These are phyloP conservation scores for Spilarctia lutea DNA, from an alignment of 2,888 invertebrate genomes.

Conservation along the genomic window DNA sequence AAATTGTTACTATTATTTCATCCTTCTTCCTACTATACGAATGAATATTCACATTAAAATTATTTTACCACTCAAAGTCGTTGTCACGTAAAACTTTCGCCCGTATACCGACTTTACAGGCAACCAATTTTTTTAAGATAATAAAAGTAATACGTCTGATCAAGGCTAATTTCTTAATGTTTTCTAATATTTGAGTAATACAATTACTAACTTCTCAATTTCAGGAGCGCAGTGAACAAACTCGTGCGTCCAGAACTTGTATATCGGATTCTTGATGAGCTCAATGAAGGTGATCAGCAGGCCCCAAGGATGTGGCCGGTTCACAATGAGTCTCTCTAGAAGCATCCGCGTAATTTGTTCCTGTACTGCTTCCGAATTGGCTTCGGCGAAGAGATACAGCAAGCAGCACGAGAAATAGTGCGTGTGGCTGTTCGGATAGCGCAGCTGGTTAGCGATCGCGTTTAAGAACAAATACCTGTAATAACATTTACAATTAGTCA, in stretches of 20 bases:
- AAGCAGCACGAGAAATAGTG: constrained; percentile 99
- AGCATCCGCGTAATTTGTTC: constrained; percentile 99
- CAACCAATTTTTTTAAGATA: background rate
- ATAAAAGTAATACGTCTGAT: background rate
- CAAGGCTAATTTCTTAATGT: background rate
- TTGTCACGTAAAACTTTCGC: too few species aligned
- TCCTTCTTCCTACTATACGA: too few species aligned
- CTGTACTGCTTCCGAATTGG: constrained; percentile 98
- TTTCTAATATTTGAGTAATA: background rate
- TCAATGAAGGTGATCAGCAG: constrained; percentile 99
- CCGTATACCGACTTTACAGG: too few species aligned
- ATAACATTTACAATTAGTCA: background rate
- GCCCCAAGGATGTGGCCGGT: constrained; percentile 99
- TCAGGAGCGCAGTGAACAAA: constrained; percentile 99
- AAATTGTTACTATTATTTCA: too few species aligned
- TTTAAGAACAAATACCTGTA: constrained; percentile 97
- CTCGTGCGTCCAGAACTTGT: constrained; percentile 99
- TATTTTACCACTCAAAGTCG: too few species aligned
- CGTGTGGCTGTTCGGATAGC: constrained; percentile 99
- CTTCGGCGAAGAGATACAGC: constrained; percentile 98
- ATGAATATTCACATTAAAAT: too few species aligned
- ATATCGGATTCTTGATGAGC: constrained; percentile 98
- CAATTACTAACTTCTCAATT: constrained; percentile 96
- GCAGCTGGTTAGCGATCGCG: constrained; percentile 99
- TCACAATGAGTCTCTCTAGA: constrained; percentile 98